phyloP scores from a whole-genome alignment of 2,797 vertebrate species.

The Arnoldichthys spilopterus region DNA sequence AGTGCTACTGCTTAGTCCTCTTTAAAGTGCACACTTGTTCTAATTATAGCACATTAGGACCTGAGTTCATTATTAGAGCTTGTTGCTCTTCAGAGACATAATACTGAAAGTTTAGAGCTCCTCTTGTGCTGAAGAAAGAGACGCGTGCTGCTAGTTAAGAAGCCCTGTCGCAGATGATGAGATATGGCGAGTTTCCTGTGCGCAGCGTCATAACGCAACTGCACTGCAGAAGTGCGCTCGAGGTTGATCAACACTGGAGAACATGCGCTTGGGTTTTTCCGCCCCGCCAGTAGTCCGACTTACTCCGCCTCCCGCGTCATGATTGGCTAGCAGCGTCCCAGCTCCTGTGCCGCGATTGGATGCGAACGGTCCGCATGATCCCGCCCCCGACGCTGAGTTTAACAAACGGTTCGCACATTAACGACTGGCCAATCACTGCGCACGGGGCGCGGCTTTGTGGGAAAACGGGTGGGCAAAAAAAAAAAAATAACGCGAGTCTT shows the following conservation, averaged over 20 bases:
- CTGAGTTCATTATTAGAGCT: too few relatives aligned
- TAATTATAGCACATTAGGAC: too few relatives aligned
- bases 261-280: neutral
- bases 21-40: too few relatives aligned
- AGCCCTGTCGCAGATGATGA: neutral
- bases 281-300: neutral
- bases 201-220: conserved; percentile 10
- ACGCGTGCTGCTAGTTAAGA: too few relatives aligned
- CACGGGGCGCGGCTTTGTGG: neutral
- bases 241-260: conserved; percentile 12
- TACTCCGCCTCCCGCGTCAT: neutral
- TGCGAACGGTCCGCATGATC: too few relatives aligned
- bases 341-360: neutral
- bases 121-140: too few relatives aligned
- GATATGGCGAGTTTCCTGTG: conserved; percentile 26
- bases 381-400: too few relatives aligned
- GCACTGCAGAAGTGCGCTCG: conserved; percentile 27
- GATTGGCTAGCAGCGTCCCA: too few relatives aligned
- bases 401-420: neutral
- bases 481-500: neutral
- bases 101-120: too few relatives aligned
- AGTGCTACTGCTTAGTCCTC: too few relatives aligned
- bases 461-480: neutral
- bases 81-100: too few relatives aligned
- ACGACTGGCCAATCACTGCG: neutral